Percentiles rank a stretch among this genome's conserved stretches.
phyloP scores from a whole-genome alignment of 2,113 vertebrate genomes.

The Vulpes lagopus region DNA sequence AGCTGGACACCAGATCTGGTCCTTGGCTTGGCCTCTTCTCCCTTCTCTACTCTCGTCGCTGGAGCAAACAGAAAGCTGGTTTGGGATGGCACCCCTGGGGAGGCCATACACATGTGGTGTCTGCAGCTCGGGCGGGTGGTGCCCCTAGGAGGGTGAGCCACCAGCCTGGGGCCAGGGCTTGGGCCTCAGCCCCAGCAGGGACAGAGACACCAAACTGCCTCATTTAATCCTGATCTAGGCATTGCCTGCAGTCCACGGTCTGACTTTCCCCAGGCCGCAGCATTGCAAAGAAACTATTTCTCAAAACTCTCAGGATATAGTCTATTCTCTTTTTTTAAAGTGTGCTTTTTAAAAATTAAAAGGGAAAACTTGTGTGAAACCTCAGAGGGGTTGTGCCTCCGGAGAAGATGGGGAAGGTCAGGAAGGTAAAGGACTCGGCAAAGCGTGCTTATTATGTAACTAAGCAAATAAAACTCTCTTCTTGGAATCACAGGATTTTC shows the following conservation, averaged over 20 bases:
- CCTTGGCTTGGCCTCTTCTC: background rate
- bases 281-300: background rate
- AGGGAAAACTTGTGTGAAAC: background rate
- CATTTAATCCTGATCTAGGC: background rate
- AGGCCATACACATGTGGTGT: background rate
- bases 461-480: constrained; percentile 68
- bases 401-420: constrained; percentile 51
- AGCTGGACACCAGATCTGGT: background rate
- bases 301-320: background rate
- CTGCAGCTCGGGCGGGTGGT: background rate
- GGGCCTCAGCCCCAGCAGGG: background rate
- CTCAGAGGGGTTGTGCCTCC: background rate
- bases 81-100: background rate
- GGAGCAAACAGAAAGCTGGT: background rate
- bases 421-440: constrained; percentile 36
- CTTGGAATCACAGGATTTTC: constrained; percentile 57
- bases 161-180: background rate
- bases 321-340: background rate
- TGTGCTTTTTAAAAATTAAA: background rate
- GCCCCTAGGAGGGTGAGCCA: background rate
- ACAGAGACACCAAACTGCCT: background rate
- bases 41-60: accelerated
- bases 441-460: constrained; percentile 62
- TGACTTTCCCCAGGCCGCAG: background rate
- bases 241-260: background rate